Conservation (phyloP, 2,888 invertebrate species). For the Seira ritae region DNA sequence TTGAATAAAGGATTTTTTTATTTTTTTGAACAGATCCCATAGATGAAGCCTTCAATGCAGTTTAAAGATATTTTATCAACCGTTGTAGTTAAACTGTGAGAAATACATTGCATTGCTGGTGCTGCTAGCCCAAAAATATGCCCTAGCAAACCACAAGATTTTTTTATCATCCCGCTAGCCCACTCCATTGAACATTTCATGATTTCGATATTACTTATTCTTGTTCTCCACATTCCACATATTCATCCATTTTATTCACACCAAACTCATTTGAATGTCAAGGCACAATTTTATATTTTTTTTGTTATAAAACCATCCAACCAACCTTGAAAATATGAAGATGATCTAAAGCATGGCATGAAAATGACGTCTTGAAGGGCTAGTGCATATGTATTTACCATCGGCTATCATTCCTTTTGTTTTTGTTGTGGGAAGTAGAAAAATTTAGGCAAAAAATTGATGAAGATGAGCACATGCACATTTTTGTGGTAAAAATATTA, state of each 20-base stretch:
- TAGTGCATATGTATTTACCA: not conserved
- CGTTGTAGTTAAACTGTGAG: too few species aligned
- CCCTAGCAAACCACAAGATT: too few species aligned
- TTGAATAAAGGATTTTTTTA: too few species aligned
- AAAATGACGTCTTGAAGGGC: not conserved
- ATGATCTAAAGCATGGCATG: slow-evolving; percentile 15
- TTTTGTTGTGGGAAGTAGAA: slow-evolving; percentile 37
- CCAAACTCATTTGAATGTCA: slow-evolving; percentile 39
- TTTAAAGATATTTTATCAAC: too few species aligned
- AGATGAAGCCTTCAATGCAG: too few species aligned
- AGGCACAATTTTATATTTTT: slow-evolving; percentile 26
- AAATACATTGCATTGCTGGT: too few species aligned
- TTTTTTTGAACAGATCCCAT: too few species aligned
- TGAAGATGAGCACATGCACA: slow-evolving; percentile 45
- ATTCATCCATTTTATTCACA: not conserved
- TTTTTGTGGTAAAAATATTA: slow-evolving; percentile 49
- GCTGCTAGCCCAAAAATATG: too few species aligned
- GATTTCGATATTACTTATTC: not conserved
- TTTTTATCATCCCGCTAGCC: too few species aligned
- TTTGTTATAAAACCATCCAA: not conserved
- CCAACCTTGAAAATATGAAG: slow-evolving; percentile 40
- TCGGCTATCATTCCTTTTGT: slow-evolving; percentile 14
- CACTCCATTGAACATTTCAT: not conserved
- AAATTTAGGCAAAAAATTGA: not conserved
- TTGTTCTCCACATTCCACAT: not conserved